Conservation (phyloP, 2,797 vertebrate species). For the Melanotaenia boesemani region DNA sequence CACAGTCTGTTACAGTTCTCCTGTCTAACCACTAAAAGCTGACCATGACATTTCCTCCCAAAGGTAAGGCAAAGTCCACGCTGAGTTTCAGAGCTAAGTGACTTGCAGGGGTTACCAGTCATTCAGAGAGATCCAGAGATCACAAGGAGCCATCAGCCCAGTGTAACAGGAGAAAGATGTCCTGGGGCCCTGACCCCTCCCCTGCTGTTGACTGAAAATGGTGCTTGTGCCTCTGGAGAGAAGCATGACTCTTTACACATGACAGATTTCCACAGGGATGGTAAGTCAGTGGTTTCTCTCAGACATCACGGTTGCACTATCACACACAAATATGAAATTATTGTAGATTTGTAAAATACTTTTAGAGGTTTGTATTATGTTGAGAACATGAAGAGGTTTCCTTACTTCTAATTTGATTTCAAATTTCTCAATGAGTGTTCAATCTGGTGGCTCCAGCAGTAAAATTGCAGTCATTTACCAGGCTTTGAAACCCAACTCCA, state of each 20-base stretch:
- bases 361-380: conserved; percentile 1
- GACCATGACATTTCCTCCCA: conserved; percentile 33
- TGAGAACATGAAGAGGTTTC: background rate
- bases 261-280: conserved; percentile 17
- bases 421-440: conserved; percentile 28
- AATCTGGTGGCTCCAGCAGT: conserved; percentile 11
- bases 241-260: conserved; percentile 31
- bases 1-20: conserved; percentile 32
- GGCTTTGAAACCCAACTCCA: conserved; percentile 74
- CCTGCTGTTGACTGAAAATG: conserved; percentile 29
- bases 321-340: background rate
- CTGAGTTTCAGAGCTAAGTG: conserved; percentile 34
- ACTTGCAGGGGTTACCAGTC: conserved; percentile 45
- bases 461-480: conserved; percentile 3
- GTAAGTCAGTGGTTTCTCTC: background rate
- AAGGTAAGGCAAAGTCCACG: conserved; percentile 42
- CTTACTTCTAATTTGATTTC: conserved; percentile 16
- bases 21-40: conserved; percentile 38
- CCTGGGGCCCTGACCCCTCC: conserved; percentile 44
- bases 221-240: conserved; percentile 7
- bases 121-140: conserved; percentile 53
- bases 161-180: conserved; percentile 60
- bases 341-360: background rate
- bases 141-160: conserved; percentile 39
- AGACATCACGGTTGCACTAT: background rate